Percentiles rank a stretch among this genome's conserved stretches.
Conservation (phyloP, 2,888 invertebrate genomes). For the Bursaphelenchus okinawaensis region DNA sequence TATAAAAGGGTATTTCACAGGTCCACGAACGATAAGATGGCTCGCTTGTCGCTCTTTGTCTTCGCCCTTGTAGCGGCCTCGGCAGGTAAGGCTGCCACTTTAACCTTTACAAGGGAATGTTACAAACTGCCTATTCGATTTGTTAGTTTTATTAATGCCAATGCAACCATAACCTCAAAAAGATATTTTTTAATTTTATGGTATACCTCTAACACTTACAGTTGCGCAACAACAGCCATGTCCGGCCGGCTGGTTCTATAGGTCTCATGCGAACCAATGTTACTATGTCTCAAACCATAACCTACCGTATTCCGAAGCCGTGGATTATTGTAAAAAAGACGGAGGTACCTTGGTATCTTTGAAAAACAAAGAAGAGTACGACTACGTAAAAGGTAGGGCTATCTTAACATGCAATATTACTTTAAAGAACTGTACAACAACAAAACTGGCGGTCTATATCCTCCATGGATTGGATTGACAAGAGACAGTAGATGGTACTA, state of each 20-base stretch:
- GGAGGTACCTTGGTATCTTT: not conserved
- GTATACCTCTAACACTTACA: too few relatives aligned
- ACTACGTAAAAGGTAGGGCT: not conserved
- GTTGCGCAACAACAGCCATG: not conserved
- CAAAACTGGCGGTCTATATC: conserved; percentile 5
- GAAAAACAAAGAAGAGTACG: not conserved
- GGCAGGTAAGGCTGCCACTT: not conserved
- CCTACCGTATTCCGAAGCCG: not conserved
- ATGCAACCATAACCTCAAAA: too few relatives aligned
- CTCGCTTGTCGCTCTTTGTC: not conserved
- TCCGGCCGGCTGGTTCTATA: not conserved
- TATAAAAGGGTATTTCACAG: not conserved
- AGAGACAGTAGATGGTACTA: not conserved
- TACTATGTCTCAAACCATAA: not conserved
- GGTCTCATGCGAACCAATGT: not conserved
- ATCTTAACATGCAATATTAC: not conserved
- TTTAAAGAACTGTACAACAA: not conserved
- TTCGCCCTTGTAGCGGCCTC: not conserved
- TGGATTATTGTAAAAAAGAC: not conserved
- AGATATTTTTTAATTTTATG: too few relatives aligned
- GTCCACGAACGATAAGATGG: not conserved
- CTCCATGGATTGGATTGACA: conserved; percentile 12
- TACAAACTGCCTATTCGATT: too few relatives aligned
- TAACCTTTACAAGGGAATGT: too few relatives aligned
- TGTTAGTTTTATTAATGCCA: too few relatives aligned